Percentiles rank a stretch among this genome's conserved stretches.
These are phyloP conservation scores for Parazoanthus darwini DNA, from an alignment of 92 coral and sea anemone species.

Conservation along the genomic window DNA sequence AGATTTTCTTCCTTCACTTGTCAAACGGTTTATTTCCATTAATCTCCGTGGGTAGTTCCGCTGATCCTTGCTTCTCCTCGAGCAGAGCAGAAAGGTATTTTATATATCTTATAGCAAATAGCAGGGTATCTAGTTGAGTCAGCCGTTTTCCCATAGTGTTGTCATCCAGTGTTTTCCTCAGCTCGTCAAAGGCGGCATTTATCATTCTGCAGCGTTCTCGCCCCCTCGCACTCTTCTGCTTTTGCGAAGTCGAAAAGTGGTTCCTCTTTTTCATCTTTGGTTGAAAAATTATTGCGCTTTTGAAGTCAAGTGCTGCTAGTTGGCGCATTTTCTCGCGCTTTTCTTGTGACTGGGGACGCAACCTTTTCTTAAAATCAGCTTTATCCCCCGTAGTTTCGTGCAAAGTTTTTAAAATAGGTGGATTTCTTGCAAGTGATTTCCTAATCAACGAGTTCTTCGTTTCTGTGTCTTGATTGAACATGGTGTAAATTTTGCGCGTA, in stretches of 20 bases:
- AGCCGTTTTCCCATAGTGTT: neutral
- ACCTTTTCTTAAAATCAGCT: neutral
- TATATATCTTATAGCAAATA: neutral
- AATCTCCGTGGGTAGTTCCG: neutral
- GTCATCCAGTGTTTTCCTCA: neutral
- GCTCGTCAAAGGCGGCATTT: neutral
- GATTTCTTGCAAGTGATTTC: neutral
- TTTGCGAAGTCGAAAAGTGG: neutral
- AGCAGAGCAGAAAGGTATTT: neutral
- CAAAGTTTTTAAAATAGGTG: neutral
- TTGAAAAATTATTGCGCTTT: neutral
- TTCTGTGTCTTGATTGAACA: too few relatives aligned
- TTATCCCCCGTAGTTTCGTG: neutral
- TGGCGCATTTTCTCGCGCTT: constrained; percentile 20
- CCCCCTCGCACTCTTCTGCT: neutral
- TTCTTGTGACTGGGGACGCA: constrained; percentile 11
- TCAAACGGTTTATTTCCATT: neutral
- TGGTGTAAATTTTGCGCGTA: too few relatives aligned
- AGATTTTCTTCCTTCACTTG: neutral
- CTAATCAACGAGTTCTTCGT: too few relatives aligned
- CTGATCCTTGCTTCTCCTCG: neutral
- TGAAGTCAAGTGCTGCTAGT: neutral
- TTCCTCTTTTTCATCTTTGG: neutral
- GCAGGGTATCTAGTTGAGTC: neutral
- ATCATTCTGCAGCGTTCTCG: neutral